Conservation (phyloP, 2,888 invertebrate genomes). For the Carpatolechia fugitivella region DNA sequence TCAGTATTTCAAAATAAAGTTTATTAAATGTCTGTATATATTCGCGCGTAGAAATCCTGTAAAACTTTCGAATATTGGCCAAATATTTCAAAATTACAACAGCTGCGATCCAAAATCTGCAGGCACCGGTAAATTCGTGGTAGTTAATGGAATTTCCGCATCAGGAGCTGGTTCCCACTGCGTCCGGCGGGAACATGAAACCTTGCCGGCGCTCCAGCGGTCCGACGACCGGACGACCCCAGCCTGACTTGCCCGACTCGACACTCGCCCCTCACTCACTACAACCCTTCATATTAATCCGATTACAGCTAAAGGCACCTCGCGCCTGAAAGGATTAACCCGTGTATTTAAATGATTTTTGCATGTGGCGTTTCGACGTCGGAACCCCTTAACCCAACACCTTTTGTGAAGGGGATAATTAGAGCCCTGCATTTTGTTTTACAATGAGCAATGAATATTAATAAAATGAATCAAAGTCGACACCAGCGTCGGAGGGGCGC, state of each 20-base stretch:
- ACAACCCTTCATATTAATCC: slow-evolving; percentile 56
- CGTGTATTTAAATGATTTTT: slow-evolving; percentile 63
- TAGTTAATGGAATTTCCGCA: slow-evolving; percentile 69
- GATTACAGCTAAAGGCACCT: slow-evolving; percentile 63
- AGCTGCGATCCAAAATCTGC: slow-evolving; percentile 40
- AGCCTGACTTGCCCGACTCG: not conserved
- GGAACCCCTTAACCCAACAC: slow-evolving; percentile 51
- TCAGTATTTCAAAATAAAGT: too few species aligned
- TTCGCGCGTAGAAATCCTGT: too few species aligned
- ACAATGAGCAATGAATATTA: slow-evolving; percentile 71
- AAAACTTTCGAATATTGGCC: too few species aligned
- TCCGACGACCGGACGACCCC: slow-evolving; percentile 17
- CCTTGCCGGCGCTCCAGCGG: slow-evolving; percentile 8
- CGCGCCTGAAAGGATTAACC: slow-evolving; percentile 45
- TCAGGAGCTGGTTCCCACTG: slow-evolving; percentile 38
- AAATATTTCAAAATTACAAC: slow-evolving; percentile 42
- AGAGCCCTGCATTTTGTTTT: slow-evolving; percentile 55
- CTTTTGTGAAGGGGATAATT: slow-evolving; percentile 50
- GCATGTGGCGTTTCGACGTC: slow-evolving; percentile 60
- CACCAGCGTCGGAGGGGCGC: slow-evolving; percentile 17
- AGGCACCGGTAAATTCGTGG: slow-evolving; percentile 52
- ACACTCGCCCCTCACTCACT: slow-evolving; percentile 21
- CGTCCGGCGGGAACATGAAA: slow-evolving; percentile 31
- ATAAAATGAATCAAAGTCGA: slow-evolving; percentile 50
- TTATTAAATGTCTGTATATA: too few species aligned